Percentiles rank a stretch among this genome's conserved stretches.
Conservation (phyloP, 2,113 vertebrate genomes). For the Aplodontia rufa region DNA sequence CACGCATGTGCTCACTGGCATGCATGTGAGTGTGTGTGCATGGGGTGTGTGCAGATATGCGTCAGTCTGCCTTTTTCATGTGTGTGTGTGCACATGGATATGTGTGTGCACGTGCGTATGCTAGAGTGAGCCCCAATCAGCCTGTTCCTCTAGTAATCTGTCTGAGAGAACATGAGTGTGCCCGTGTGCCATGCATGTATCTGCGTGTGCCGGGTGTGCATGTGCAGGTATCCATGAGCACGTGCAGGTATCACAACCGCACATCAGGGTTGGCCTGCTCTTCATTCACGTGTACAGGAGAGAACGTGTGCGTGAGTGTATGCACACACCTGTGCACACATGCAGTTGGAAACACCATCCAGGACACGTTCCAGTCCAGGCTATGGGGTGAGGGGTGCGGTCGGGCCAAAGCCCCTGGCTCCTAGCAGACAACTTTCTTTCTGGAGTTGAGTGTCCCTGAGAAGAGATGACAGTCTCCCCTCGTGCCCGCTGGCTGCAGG, state of each 20-base stretch:
- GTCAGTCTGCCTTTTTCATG: neutral
- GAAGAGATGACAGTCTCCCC: neutral
- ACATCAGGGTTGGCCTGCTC: neutral
- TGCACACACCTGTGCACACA: neutral
- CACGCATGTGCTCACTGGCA: rapidly evolving
- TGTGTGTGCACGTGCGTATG: too few species aligned
- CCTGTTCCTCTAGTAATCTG: neutral
- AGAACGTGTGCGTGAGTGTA: neutral
- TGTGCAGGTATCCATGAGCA: rapidly evolving
- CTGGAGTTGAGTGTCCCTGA: neutral
- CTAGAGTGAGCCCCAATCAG: too few species aligned
- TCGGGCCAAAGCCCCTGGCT: neutral
- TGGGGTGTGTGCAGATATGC: neutral
- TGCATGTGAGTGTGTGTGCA: neutral
- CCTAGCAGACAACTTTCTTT: neutral
- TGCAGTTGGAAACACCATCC: neutral
- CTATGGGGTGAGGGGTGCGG: too few species aligned
- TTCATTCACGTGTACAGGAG: neutral
- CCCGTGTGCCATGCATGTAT: neutral
- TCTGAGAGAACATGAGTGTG: neutral
- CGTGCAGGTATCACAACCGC: too few species aligned
- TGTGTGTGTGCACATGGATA: neutral
- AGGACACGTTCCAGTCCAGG: neutral
- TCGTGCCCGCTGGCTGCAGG: rapidly evolving
- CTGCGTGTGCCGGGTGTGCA: neutral